Conservation (phyloP, 2,113 vertebrate species). For the Grammomys dolichurus region DNA sequence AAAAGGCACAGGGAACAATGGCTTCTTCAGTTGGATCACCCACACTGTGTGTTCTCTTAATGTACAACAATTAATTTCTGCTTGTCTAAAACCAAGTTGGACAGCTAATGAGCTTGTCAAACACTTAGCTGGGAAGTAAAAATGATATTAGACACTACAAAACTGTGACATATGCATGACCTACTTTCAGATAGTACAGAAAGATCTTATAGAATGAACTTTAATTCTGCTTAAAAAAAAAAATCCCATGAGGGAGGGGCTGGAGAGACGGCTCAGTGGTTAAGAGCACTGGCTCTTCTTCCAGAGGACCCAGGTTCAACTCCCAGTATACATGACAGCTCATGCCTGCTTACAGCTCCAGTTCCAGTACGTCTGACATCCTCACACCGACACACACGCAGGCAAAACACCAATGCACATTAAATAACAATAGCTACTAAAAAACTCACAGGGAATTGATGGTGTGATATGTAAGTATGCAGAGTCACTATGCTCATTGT, state of each 20-base stretch:
- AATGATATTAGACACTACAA: constrained; percentile 26
- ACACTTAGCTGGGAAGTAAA: neutral
- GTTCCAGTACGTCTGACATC: neutral
- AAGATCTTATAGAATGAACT: neutral
- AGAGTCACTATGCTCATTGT: neutral
- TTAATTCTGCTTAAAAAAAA: neutral
- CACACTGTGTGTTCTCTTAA: neutral
- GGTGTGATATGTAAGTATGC: neutral
- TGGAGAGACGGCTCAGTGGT: neutral
- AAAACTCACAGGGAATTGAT: neutral
- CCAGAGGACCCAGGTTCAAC: neutral
- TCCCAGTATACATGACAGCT: neutral
- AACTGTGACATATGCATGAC: neutral
- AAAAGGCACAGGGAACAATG: neutral
- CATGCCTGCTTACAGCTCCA: neutral
- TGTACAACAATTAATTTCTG: constrained; percentile 35
- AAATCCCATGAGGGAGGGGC: neutral
- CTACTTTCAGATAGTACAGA: neutral
- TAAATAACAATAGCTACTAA: neutral
- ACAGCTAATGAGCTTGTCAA: neutral
- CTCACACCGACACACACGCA: neutral
- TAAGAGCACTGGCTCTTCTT: neutral
- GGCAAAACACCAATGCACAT: neutral
- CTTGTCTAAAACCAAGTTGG: neutral
- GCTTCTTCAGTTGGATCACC: neutral